These are phyloP conservation scores for Bursaphelenchus okinawaensis DNA, from an alignment of 2,888 invertebrate genomes.

Conservation along the genomic window DNA sequence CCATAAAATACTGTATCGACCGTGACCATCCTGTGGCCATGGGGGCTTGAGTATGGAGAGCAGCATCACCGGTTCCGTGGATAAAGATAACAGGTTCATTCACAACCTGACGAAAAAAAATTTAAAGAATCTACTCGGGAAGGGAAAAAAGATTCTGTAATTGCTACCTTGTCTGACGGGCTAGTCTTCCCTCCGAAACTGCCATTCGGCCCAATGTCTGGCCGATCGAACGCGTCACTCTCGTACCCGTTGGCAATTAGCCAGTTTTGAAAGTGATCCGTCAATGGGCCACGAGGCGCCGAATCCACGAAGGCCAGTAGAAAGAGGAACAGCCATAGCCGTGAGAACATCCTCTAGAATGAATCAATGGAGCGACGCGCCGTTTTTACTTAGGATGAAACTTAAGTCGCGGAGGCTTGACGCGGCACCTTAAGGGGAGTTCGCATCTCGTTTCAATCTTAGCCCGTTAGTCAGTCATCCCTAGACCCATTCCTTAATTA, in stretches of 20 bases:
- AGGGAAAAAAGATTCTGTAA: no score
- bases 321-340: neutral
- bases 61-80: conserved; percentile 52
- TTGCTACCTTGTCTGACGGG: conserved; percentile 34
- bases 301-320: neutral
- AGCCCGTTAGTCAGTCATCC: neutral
- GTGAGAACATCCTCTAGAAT: neutral
- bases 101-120: conserved; percentile 28
- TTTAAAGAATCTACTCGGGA: no score
- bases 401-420: neutral
- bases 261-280: conserved; percentile 54
- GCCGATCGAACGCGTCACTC: conserved; percentile 48
- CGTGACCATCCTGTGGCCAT: conserved; percentile 38
- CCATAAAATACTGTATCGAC: conserved; percentile 53
- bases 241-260: conserved; percentile 51
- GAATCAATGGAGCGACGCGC: neutral
- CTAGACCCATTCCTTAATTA: neutral
- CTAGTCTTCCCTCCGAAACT: conserved; percentile 51
- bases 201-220: conserved; percentile 55
- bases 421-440: neutral
- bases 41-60: conserved; percentile 53
- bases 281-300: conserved; percentile 40
- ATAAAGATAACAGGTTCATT: conserved; percentile 55
- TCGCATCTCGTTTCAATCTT: neutral
- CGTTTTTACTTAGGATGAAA: neutral